A percentile compares a stretch with the other conserved stretches of the same genome.
These are phyloP conservation scores for Laticauda laticaudata DNA, from an alignment of 2,113 vertebrate species.

Conservation along the genomic window DNA sequence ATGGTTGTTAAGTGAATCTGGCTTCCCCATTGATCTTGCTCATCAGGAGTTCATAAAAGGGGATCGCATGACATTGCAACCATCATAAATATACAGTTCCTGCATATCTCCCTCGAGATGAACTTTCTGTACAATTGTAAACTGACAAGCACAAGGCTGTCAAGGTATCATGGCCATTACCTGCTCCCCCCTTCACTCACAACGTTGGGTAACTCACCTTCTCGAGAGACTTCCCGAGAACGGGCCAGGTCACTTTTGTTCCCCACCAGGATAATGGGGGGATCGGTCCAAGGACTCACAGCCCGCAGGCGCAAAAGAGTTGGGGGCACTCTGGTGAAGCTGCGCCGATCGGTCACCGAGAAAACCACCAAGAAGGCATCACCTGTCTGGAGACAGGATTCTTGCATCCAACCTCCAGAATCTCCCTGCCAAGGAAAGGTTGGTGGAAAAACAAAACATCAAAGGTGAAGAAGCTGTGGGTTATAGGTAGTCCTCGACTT, in stretches of 20 bases:
- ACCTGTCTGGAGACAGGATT: constrained; percentile 80
- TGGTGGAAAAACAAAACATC: neutral
- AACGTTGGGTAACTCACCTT: constrained; percentile 65
- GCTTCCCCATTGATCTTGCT: too few relatives aligned
- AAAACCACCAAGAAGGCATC: constrained; percentile 88
- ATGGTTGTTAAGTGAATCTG: too few relatives aligned
- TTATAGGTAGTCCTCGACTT: neutral
- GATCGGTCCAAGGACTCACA: constrained; percentile 81
- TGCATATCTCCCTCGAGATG: too few relatives aligned
- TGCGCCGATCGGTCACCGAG: constrained; percentile 84
- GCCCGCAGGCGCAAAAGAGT: constrained; percentile 77
- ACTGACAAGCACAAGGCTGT: neutral
- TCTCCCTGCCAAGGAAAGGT: constrained; percentile 52
- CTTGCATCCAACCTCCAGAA: constrained; percentile 68
- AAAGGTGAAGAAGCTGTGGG: neutral
- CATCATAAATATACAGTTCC: too few relatives aligned
- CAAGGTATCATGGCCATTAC: too few relatives aligned
- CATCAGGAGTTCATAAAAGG: too few relatives aligned
- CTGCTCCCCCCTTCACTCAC: too few relatives aligned
- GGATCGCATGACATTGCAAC: too few relatives aligned
- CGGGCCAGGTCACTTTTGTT: constrained; percentile 88
- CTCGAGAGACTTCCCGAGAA: constrained; percentile 79
- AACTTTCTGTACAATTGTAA: too few relatives aligned
- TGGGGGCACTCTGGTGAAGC: constrained; percentile 84
- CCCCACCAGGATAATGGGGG: constrained; percentile 87